Conservation (phyloP, 2,888 invertebrate species). For the Mechanitis mazaeus region DNA sequence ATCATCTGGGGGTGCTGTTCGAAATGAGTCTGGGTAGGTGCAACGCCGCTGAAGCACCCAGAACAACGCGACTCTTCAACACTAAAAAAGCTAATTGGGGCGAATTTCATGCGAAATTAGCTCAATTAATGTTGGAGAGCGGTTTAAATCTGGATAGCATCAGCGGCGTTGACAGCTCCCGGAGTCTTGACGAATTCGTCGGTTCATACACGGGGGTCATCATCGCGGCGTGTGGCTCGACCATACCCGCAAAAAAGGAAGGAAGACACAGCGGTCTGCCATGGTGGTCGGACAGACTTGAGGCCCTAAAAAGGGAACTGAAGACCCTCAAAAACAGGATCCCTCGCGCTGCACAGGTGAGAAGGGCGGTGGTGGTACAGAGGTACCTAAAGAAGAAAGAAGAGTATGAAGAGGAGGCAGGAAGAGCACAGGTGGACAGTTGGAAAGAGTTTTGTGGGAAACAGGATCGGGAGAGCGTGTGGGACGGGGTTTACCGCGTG, state of each 20-base stretch:
- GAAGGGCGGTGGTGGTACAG: background rate
- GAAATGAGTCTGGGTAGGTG: no score
- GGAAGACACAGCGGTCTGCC: background rate
- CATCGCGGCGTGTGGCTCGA: background rate
- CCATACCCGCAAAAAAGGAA: background rate
- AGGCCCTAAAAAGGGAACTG: background rate
- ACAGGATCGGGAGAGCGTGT: conserved; percentile 22
- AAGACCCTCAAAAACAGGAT: background rate
- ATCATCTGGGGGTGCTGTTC: background rate
- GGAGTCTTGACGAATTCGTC: background rate
- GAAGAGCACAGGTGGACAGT: conserved; percentile 6
- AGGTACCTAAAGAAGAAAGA: conserved; percentile 15
- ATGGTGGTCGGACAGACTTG: background rate
- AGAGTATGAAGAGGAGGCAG: conserved; percentile 5
- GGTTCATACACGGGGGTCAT: background rate
- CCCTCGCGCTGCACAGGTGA: background rate
- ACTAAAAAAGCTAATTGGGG: background rate
- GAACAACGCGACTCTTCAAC: no score
- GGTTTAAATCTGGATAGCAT: background rate
- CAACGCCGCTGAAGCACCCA: no score
- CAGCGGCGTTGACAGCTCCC: background rate
- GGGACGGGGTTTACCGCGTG: no score
- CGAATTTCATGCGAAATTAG: background rate
- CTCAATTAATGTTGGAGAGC: background rate
- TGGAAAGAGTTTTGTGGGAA: conserved; percentile 25